Conservation (phyloP, 1,140 invertebrate species). For the Dufourea novaeangliae region DNA sequence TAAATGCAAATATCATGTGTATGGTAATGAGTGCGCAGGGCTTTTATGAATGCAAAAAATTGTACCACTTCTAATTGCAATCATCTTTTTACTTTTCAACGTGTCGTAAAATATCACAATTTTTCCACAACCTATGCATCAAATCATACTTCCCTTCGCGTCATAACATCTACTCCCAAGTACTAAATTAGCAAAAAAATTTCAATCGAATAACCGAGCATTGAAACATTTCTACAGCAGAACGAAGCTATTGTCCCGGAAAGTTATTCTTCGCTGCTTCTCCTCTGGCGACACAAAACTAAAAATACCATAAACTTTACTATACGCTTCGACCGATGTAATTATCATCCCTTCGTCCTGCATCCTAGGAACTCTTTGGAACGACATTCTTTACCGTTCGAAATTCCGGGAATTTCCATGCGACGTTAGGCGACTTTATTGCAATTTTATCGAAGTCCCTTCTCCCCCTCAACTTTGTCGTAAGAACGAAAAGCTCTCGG, state of each 20-base stretch:
- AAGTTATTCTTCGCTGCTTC: too few relatives aligned
- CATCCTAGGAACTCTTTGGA: neutral
- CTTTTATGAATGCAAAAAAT: neutral
- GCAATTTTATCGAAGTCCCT: neutral
- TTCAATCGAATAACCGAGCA: too few relatives aligned
- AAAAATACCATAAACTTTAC: too few relatives aligned
- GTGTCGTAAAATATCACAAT: neutral
- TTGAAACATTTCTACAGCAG: too few relatives aligned
- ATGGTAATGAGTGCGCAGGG: neutral
- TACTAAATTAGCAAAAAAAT: too few relatives aligned
- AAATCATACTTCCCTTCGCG: neutral
- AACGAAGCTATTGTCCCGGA: too few relatives aligned
- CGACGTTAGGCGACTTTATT: neutral
- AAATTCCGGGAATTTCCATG: neutral
- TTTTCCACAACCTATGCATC: neutral
- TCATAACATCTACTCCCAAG: neutral
- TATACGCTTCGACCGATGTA: neutral
- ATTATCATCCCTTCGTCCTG: neutral
- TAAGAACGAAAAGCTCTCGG: neutral
- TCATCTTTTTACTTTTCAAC: neutral
- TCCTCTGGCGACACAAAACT: too few relatives aligned
- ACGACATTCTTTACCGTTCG: neutral
- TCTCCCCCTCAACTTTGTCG: too few relatives aligned
- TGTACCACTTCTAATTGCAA: neutral
- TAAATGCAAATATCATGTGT: neutral